Evolutionary conservation across 2,113 vertebrate genomes (phyloP).

Genomic region (Megalops atlanticus): DNA sequence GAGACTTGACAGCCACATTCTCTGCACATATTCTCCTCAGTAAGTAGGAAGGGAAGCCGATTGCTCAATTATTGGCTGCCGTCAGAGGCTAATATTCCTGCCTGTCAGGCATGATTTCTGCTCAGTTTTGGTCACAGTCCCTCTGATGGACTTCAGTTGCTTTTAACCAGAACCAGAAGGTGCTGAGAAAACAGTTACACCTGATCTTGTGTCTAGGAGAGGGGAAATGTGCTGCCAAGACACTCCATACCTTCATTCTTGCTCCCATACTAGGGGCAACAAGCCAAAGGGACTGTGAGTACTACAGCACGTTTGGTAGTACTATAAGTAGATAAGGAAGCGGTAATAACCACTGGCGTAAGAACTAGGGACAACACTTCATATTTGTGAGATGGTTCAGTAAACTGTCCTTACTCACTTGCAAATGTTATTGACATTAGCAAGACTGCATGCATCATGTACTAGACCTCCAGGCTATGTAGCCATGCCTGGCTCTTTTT

Average conservation of each 20-base stretch:
- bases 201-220: conserved; percentile 72
- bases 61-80: conserved; percentile 82
- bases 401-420: neutral
- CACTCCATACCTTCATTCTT: neutral
- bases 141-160: conserved; percentile 79
- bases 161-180: conserved; percentile 81
- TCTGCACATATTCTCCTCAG: conserved; percentile 81
- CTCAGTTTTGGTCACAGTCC: conserved; percentile 74
- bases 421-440: neutral
- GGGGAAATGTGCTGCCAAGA: conserved; percentile 55
- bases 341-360: neutral
- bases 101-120: conserved; percentile 80
- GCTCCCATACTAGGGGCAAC: conserved; percentile 26
- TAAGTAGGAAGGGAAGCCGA: conserved; percentile 64
- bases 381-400: neutral
- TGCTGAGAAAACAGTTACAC: conserved; percentile 78
- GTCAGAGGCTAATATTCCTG: conserved; percentile 80
- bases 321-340: neutral
- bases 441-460: too few species aligned
- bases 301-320: neutral
- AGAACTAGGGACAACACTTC: neutral
- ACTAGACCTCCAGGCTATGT: neutral
- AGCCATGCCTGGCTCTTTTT: neutral
- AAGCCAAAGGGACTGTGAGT: neutral
- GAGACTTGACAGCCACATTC: conserved; percentile 75